These are phyloP conservation scores for Puntigrus tetrazona DNA, from an alignment of 2,113 vertebrate species.

Conservation along the genomic window DNA sequence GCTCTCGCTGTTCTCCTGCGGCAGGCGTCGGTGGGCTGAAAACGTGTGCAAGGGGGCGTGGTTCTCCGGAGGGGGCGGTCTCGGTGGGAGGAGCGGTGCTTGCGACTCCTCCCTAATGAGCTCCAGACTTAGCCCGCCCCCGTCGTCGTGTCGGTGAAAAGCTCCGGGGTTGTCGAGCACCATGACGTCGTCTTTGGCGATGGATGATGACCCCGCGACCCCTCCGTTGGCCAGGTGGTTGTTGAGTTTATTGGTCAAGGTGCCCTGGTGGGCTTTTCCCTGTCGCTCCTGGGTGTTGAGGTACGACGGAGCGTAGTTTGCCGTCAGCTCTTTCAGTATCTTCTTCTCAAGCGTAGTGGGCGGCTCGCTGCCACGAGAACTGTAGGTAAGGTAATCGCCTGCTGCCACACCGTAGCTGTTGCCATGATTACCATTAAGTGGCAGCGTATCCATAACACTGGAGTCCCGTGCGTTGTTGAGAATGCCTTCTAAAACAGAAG, in stretches of 20 bases:
- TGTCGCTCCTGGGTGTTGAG: slow-evolving; percentile 92
- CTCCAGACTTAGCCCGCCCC: slow-evolving; percentile 83
- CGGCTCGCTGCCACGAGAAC: slow-evolving; percentile 82
- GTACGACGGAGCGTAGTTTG: slow-evolving; percentile 96
- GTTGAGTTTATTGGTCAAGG: slow-evolving; percentile 90
- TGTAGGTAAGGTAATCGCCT: slow-evolving; percentile 94
- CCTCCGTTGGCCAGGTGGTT: slow-evolving; percentile 91
- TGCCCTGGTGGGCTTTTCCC: slow-evolving; percentile 66
- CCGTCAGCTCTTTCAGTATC: slow-evolving; percentile 97
- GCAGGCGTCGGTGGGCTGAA: slow-evolving; percentile 83
- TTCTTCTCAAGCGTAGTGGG: slow-evolving; percentile 97
- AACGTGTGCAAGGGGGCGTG: slow-evolving; percentile 86
- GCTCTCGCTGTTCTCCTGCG: slow-evolving; percentile 94
- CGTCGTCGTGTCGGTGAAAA: slow-evolving; percentile 88
- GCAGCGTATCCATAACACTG: slow-evolving; percentile 99
- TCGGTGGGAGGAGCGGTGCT: slow-evolving; percentile 87
- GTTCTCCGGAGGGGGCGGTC: slow-evolving; percentile 84
- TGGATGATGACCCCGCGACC: slow-evolving; percentile 64
- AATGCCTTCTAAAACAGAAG: slow-evolving; percentile 93
- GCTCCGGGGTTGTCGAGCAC: slow-evolving; percentile 85
- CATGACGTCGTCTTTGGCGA: slow-evolving; percentile 82
- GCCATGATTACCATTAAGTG: slow-evolving; percentile 98
- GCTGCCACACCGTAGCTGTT: slow-evolving; percentile 97
- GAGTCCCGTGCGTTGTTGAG: slow-evolving; percentile 99
- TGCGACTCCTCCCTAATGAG: slow-evolving; percentile 95